Evolutionary conservation across 2,888 invertebrate genomes (phyloP), one percentile per base, ranked within the genome.

Genomic region (Microchrysa polita): DNA sequence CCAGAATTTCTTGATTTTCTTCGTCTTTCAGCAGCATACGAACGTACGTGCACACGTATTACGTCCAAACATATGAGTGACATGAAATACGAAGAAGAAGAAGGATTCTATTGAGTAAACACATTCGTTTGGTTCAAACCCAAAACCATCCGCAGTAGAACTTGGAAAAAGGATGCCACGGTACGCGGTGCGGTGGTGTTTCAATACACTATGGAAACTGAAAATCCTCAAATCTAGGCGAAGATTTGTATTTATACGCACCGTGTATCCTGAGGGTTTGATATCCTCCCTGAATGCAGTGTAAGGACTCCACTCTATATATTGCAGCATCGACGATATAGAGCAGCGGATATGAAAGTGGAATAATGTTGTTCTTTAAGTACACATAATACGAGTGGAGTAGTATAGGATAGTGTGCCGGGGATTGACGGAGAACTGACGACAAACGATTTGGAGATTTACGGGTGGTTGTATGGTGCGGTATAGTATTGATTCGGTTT

Each of bases 361-460:
- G 44, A 23, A 65, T 65, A 65, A 40, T 69, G 55, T 69, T 69
- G 40, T 69, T 69, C 57, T 40, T 55, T 69, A 69, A 69, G 57
- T 10, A 40, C 69, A 34, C 40, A 69, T n/a, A n/a, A n/a, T n/a
- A n/a, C n/a, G n/a, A n/a, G n/a, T n/a, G n/a, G n/a, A n/a, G n/a
- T n/a, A n/a, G n/a, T n/a, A n/a, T n/a, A n/a, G n/a, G n/a, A 69
- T 55, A 53, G 57, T 69, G 42, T 18, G 20, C 42, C 18, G 69
- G 69, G 69, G 69, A 55, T 69, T 69, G 40, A 34, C 69, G 16
- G 53, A 53, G 27, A 34, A 7, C 27, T 53, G 27, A 53, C 18
- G 22, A 53, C n/a, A n/a, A n/a, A n/a, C 23, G 44, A 20, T 53
- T 27, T 27, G 23, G 12, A n/a, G n/a, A n/a, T n/a, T n/a, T n/a